A percentile compares a stretch with the other conserved stretches of the same genome.
Evolutionary conservation across 2,113 vertebrate genomes (phyloP).

Genomic region (Indri indri): DNA sequence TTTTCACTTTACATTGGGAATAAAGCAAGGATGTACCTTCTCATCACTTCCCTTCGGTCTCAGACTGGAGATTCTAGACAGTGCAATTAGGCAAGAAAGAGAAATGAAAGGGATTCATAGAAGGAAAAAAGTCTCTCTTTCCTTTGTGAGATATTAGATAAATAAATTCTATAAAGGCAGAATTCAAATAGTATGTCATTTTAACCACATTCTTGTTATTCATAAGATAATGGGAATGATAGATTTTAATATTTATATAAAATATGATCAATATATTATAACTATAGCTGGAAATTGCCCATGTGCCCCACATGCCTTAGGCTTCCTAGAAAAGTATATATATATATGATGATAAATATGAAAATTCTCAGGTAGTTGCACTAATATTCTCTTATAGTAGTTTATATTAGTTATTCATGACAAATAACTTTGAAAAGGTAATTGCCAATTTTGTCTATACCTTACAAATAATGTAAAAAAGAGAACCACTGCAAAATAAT

Average conservation of each 20-base stretch:
- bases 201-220: background rate
- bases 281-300: background rate
- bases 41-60: background rate
- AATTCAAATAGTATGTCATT: background rate
- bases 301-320: background rate
- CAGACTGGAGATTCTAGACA: background rate
- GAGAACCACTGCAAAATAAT: background rate
- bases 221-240: background rate
- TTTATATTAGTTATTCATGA: background rate
- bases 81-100: background rate
- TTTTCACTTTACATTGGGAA: background rate
- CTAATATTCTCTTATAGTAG: background rate
- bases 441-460: background rate
- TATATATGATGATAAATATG: background rate
- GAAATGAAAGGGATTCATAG: background rate
- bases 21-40: background rate
- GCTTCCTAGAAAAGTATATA: background rate
- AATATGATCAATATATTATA: background rate
- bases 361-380: background rate
- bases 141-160: background rate
- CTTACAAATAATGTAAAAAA: background rate
- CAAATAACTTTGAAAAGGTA: background rate
- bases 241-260: background rate
- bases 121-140: background rate
- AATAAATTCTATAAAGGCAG: background rate